These are phyloP conservation scores for Tauraco erythrolophus DNA, from an alignment of 2,113 vertebrate genomes.

Conservation along the genomic window DNA sequence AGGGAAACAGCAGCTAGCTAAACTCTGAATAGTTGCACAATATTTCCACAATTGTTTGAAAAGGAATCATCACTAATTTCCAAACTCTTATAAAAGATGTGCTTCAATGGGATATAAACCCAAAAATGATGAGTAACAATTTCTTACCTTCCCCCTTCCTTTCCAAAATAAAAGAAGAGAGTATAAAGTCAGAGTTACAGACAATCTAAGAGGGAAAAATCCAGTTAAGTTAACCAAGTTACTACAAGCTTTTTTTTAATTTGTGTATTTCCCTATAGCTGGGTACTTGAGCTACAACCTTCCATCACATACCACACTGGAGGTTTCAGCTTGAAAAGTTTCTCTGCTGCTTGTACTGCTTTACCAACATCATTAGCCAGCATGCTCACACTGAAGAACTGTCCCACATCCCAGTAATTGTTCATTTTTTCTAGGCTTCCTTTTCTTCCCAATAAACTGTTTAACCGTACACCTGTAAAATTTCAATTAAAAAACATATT, in stretches of 20 bases:
- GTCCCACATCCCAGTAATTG: conserved; percentile 96
- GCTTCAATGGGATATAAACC: background rate
- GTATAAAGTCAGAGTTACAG: background rate
- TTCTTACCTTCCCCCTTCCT: background rate
- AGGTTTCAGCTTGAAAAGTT: conserved; percentile 93
- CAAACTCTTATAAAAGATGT: background rate
- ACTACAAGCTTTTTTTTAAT: background rate
- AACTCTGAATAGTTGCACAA: background rate
- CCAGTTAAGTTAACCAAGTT: background rate
- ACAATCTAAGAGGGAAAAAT: background rate
- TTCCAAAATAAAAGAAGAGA: background rate
- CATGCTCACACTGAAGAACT: conserved; percentile 94
- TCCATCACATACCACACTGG: conserved; percentile 87
- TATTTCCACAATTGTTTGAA: background rate
- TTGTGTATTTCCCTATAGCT: background rate
- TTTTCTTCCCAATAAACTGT: conserved; percentile 93
- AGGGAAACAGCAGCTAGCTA: background rate
- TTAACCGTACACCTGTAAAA: conserved; percentile 88
- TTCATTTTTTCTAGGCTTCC: conserved; percentile 96
- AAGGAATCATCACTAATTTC: background rate
- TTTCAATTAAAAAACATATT: background rate
- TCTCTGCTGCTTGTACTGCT: conserved; percentile 93
- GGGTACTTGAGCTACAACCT: background rate
- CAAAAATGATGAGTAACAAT: background rate
- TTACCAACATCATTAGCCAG: conserved; percentile 89